Percentiles rank a stretch among this genome's conserved stretches.
phyloP scores from a whole-genome alignment of 2,113 vertebrate genomes.

The Archocentrus centrarchus region DNA sequence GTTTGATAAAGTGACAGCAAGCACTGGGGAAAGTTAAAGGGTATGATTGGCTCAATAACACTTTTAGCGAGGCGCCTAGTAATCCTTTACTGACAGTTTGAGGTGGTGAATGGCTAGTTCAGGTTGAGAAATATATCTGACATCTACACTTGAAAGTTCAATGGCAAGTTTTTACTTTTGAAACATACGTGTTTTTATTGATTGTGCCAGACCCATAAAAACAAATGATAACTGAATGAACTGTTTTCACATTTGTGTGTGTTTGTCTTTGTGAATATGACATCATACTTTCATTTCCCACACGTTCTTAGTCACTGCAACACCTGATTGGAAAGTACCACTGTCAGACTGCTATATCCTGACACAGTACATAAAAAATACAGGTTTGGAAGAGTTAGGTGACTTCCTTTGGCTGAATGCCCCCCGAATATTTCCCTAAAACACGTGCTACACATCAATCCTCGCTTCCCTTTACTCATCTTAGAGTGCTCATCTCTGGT shows the following conservation, averaged over 20 bases:
- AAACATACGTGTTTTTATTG: not conserved
- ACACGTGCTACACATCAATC: not conserved
- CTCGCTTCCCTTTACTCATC: not conserved
- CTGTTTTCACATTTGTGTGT: not conserved
- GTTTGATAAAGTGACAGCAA: slow-evolving; percentile 16
- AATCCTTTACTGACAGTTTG: not conserved
- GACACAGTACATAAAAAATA: not conserved
- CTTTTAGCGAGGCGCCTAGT: slow-evolving; percentile 1
- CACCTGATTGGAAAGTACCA: slow-evolving; percentile 48
- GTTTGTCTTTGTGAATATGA: not conserved
- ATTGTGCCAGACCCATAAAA: not conserved
- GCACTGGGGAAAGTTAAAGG: slow-evolving; percentile 6
- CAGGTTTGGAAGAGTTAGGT: slow-evolving; percentile 2
- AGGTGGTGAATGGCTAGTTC: not conserved
- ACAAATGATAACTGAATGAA: not conserved
- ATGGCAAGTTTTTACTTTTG: not conserved
- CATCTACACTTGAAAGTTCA: slow-evolving; percentile 10
- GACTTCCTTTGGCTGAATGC: slow-evolving; percentile 20
- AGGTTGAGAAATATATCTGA: not conserved
- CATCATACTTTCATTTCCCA: slow-evolving; percentile 23
- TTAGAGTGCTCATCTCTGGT: not conserved
- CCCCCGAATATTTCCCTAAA: not conserved
- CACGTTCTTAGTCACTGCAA: not conserved
- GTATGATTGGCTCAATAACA: slow-evolving; percentile 30
- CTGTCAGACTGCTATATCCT: not conserved